phyloP scores from a whole-genome alignment of 2,888 invertebrate species.

The Drosophila meridiana region DNA sequence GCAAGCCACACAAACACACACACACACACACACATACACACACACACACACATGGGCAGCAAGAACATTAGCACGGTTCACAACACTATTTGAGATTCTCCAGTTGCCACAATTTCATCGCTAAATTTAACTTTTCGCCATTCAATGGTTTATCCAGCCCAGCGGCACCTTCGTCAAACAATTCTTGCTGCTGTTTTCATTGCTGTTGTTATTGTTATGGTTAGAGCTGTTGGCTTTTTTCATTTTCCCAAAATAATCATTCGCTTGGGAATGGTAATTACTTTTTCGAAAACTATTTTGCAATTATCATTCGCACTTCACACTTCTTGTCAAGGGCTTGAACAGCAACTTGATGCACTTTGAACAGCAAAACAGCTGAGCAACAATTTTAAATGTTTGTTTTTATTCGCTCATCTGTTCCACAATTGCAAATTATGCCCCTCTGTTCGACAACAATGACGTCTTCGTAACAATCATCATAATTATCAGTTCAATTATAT shows the following conservation, averaged over 20 bases:
- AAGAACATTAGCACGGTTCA: conserved; percentile 19
- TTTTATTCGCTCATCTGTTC: conserved; percentile 30
- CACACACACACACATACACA: conserved; percentile 25
- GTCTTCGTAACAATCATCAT: conserved; percentile 8
- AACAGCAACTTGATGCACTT: conserved; percentile 18
- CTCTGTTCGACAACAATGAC: conserved; percentile 9
- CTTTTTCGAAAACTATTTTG: conserved; percentile 29
- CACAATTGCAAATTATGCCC: conserved; percentile 34
- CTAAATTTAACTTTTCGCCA: conserved; percentile 79
- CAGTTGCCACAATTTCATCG: conserved; percentile 28
- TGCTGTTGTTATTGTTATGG: conserved; percentile 23
- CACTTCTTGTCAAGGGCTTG: neutral
- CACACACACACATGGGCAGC: conserved; percentile 13
- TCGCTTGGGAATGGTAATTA: conserved; percentile 24
- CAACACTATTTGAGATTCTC: conserved; percentile 25
- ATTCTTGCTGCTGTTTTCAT: conserved; percentile 25
- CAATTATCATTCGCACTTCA: conserved; percentile 15
- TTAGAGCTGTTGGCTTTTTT: conserved; percentile 10
- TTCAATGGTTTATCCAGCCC: conserved; percentile 35
- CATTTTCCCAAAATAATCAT: conserved; percentile 53
- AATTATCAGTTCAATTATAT: conserved; percentile 52
- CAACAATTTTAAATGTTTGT: conserved; percentile 13
- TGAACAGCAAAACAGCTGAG: conserved; percentile 13
- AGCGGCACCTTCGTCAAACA: conserved; percentile 46
- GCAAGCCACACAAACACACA: conserved; percentile 44